Evolutionary conservation across 2,888 invertebrate species (phyloP), one percentile per base, ranked within the genome.

Genomic region (Erebia aethiops): DNA sequence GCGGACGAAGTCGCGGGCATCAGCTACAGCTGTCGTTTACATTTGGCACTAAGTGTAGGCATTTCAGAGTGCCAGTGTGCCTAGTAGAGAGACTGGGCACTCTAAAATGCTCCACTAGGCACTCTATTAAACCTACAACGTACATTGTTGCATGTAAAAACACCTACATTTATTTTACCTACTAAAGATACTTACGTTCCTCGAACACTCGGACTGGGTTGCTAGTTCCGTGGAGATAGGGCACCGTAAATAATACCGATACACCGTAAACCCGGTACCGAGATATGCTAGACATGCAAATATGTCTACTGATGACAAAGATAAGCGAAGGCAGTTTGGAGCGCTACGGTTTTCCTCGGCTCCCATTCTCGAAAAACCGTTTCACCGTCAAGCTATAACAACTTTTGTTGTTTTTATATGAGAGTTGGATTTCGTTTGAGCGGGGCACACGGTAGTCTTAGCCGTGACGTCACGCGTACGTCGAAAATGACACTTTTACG

Each of bases 401-500:
- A 73, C 74, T 80, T 82, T 78, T 83, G 78, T 72, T 65, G 2
- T 18, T 43, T 70, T 72, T 21, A 63, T 51, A 5, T 66, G 82
- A 85, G 77, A 78, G 86, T 80, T 78, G 80, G 75, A 76, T 81
- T 81, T 86, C 63, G 71, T 67, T 58, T 66, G 70, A 72, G 70
- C 49, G 66, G 51, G 5, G 76, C 77, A 62, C 52, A 63, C 68
- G 61, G 68, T 67, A 71, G 70, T 69, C 69, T 75, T 67, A 69
- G 75, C 78, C 74, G 81, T 92, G 91, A 92, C 92, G 92, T 92
- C 92, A 92, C 90, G 85, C 84, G 87, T 87, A 90, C 88, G 89
- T 89, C 90, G 87, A 89, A 90, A 91, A 93, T 91, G 92, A 92
- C 92, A 92, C 88, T 89, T 92, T 92, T 92, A 92, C 90, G 90